Conservation (phyloP, 2,888 invertebrate genomes). For the Melitaea athalia region DNA sequence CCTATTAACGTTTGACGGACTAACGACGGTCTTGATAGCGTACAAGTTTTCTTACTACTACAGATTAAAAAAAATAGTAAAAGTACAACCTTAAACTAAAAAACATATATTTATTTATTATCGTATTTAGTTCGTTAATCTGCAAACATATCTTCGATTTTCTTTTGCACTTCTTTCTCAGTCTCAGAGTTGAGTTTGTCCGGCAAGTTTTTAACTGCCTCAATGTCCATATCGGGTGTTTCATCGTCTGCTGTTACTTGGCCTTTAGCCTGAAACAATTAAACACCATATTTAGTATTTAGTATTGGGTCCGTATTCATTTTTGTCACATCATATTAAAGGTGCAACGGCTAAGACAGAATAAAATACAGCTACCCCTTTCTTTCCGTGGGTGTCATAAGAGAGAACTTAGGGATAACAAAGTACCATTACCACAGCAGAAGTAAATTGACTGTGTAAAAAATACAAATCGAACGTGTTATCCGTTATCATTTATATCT, state of each 20-base stretch:
- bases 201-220: conserved; percentile 69
- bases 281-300: conserved; percentile 9
- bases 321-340: no score
- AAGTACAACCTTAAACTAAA: not conserved
- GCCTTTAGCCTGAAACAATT: conserved; percentile 59
- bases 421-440: no score
- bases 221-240: conserved; percentile 61
- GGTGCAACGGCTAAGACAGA: no score
- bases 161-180: conserved; percentile 76
- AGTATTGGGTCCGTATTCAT: no score
- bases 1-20: no score
- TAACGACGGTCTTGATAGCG: not conserved
- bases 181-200: conserved; percentile 76
- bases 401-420: no score
- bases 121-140: conserved; percentile 53
- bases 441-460: no score
- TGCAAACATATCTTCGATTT: conserved; percentile 80
- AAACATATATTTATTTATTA: conserved; percentile 3
- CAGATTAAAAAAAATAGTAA: not conserved
- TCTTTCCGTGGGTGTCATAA: no score
- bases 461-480: no score
- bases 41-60: not conserved
- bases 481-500: no score
- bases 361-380: no score
- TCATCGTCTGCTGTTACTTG: conserved; percentile 63